Evolutionary conservation across 2,888 invertebrate genomes (phyloP).

Genomic region (Leptinotarsa haldemani): DNA sequence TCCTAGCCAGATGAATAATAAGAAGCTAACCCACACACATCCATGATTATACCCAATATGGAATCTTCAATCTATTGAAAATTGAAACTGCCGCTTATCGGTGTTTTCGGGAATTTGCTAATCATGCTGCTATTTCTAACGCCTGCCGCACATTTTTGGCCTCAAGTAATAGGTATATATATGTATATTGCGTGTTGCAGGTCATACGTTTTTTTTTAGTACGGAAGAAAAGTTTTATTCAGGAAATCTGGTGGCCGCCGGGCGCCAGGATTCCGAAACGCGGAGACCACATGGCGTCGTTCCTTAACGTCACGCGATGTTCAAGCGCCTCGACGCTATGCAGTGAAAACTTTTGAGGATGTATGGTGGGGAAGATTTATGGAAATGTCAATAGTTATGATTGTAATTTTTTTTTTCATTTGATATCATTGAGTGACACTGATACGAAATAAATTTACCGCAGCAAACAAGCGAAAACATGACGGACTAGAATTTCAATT

Average conservation of each 20-base stretch:
- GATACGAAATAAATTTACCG: neutral
- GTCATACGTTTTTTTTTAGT: constrained; percentile 7
- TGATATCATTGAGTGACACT: neutral
- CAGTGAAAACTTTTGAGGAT: constrained; percentile 8
- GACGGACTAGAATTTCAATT: too few species aligned
- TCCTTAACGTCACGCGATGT: constrained; percentile 8
- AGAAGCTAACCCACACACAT: too few species aligned
- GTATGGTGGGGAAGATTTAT: neutral
- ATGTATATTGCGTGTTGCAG: constrained; percentile 9
- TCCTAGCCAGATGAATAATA: too few species aligned
- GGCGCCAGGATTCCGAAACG: constrained; percentile 13
- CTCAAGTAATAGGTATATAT: neutral
- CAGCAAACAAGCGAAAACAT: too few species aligned
- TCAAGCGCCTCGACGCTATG: constrained; percentile 8
- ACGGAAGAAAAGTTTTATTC: constrained; percentile 10
- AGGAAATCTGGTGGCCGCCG: constrained; percentile 1
- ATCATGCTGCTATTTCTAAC: neutral
- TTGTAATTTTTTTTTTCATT: neutral
- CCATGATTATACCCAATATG: too few species aligned
- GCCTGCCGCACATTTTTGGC: constrained; percentile 6
- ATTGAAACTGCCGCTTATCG: too few species aligned
- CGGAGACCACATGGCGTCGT: constrained; percentile 19
- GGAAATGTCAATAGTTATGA: neutral
- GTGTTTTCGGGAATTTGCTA: too few species aligned
- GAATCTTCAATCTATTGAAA: too few species aligned